Evolutionary conservation across 2,888 invertebrate genomes (phyloP).

Genomic region (Xylocampa areola): DNA sequence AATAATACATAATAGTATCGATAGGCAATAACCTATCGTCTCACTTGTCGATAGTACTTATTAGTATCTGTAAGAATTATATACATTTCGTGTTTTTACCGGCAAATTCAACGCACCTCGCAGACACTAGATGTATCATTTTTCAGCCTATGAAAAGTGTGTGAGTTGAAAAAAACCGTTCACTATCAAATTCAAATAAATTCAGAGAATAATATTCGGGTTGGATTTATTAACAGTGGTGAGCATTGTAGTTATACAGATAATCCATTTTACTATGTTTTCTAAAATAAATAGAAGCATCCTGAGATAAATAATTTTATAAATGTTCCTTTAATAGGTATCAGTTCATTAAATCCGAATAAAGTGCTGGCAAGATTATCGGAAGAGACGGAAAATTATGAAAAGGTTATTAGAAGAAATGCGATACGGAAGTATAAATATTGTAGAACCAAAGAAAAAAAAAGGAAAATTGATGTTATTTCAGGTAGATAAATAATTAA

Average conservation of each 20-base stretch:
- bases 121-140: constrained; percentile 2
- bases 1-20: too few species aligned
- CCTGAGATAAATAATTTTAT: constrained; percentile 10
- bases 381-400: neutral
- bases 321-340: constrained; percentile 9
- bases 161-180: neutral
- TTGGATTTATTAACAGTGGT: constrained; percentile 7
- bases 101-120: neutral
- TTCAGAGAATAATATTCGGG: constrained; percentile 9
- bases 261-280: too few species aligned
- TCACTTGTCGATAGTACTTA: constrained; percentile 2
- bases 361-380: constrained; percentile 8
- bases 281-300: constrained; percentile 3
- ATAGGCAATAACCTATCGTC: too few species aligned
- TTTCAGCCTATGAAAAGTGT: constrained; percentile 2
- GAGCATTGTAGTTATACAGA: too few species aligned
- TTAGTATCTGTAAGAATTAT: constrained; percentile 1
- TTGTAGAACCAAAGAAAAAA: too few species aligned
- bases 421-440: too few species aligned
- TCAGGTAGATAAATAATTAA: too few species aligned
- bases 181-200: constrained; percentile 4
- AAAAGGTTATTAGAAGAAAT: too few species aligned
- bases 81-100: neutral
- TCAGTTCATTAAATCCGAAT: constrained; percentile 10
- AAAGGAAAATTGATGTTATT: too few species aligned